Base-by-base conservation (phyloP, 2,113 vertebrate species). In the Pachycephala philippinensis region DNA sequence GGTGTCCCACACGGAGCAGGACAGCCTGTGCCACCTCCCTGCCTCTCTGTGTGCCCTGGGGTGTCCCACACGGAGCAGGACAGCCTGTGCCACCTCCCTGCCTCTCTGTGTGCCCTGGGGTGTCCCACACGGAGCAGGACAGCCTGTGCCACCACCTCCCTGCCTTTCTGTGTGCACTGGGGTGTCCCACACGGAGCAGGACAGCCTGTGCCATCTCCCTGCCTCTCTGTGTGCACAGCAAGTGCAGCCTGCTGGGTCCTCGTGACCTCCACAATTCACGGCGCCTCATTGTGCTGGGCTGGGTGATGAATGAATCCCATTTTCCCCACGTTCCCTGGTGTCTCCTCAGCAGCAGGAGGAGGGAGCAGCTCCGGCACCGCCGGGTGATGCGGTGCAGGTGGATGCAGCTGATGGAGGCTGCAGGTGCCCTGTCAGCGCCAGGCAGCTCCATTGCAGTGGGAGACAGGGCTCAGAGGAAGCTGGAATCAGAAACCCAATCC, bases 111-210 rank as follows among this genome's bases (percentile, higher is more conserved):
- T n/a, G n/a, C n/a, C n/a, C n/a, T n/a, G n/a, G n/a, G n/a, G n/a
- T n/a, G n/a, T n/a, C n/a, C n/a, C n/a, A n/a, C n/a, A n/a, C n/a
- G n/a, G n/a, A n/a, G n/a, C n/a, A n/a, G n/a, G n/a, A n/a, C n/a
- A n/a, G n/a, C n/a, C n/a, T n/a, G n/a, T n/a, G n/a, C n/a, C n/a
- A n/a, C n/a, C n/a, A n/a, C n/a, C n/a, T n/a, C n/a, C n/a, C n/a
- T n/a, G n/a, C n/a, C n/a, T n/a, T n/a, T n/a, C n/a, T n/a, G n/a
- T 7, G 9, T 3, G 33, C 0, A 1, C 15, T 3, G 11, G 44
- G 37, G 22, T 27, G 40, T 69, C 63, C 31, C 20, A 1, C 1
- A 0, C 0, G 0, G 52, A 18, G 39, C 21, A 1, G 86, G 44
- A n/a, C 28, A 54, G 44, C 35, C 78, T 4, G 40, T 40, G 84